phyloP scores from a whole-genome alignment of 2,113 vertebrate species.

The Cryptotis parvus region DNA sequence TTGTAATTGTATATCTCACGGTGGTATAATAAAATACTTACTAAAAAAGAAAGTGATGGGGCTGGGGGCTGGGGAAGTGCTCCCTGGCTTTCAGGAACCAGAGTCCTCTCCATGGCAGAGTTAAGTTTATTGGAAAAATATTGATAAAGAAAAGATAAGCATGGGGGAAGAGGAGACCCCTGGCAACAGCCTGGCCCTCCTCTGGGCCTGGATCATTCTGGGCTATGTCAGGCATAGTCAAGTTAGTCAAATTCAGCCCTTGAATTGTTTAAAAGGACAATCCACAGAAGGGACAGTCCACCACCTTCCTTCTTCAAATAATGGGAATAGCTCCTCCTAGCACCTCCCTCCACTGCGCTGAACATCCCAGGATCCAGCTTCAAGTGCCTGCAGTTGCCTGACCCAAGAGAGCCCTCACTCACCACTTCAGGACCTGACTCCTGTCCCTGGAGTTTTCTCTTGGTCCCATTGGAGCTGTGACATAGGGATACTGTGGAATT shows the following conservation, averaged over 20 bases:
- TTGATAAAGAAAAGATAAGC: background rate
- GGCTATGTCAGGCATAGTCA: background rate
- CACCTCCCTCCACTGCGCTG: background rate
- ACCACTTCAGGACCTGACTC: background rate
- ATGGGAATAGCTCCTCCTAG: background rate
- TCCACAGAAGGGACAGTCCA: background rate
- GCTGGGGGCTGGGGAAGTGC: too few relatives aligned
- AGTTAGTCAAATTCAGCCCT: too few relatives aligned
- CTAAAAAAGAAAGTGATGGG: too few relatives aligned
- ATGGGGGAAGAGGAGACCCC: rapidly evolving
- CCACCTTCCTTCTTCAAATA: background rate
- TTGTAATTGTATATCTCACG: too few relatives aligned
- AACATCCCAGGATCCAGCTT: too few relatives aligned
- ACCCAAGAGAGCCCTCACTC: background rate
- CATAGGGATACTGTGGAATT: background rate
- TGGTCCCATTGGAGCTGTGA: background rate
- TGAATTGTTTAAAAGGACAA: too few relatives aligned
- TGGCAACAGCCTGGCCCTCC: rapidly evolving
- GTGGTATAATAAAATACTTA: too few relatives aligned
- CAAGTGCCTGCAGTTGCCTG: too few relatives aligned
- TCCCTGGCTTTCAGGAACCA: background rate
- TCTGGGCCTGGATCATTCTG: too few relatives aligned
- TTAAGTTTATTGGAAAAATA: background rate
- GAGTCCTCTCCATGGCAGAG: background rate
- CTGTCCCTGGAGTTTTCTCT: background rate